A percentile compares a stretch with the other conserved stretches of the same genome.
Conservation (phyloP, 2,888 invertebrate species). For the Girardia tigrina region DNA sequence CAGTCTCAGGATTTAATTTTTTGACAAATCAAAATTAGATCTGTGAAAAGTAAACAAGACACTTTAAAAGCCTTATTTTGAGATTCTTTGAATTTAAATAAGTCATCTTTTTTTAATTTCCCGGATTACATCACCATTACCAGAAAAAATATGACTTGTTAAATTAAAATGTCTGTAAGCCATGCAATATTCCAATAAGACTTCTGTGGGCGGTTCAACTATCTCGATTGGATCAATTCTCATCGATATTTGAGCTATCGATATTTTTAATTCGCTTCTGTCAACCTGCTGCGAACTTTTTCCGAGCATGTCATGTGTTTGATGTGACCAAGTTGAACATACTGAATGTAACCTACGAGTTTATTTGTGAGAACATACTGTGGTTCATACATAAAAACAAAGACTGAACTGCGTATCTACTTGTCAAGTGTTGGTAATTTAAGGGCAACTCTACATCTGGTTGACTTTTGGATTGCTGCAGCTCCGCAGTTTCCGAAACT, state of each 20-base stretch:
- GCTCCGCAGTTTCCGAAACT: too few species aligned
- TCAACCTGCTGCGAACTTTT: too few species aligned
- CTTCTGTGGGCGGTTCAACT: not conserved
- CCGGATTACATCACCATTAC: not conserved
- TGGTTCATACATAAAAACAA: too few species aligned
- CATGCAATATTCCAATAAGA: not conserved
- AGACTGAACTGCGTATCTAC: too few species aligned
- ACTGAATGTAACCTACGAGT: too few species aligned
- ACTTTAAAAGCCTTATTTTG: not conserved
- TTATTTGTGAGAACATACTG: too few species aligned
- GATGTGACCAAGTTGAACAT: too few species aligned
- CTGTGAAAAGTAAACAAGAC: not conserved
- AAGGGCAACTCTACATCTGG: too few species aligned
- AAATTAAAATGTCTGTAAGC: not conserved
- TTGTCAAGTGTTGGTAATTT: too few species aligned
- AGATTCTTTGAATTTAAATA: not conserved
- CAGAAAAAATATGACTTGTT: not conserved
- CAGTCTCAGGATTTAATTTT: conserved; percentile 6
- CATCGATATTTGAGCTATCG: not conserved
- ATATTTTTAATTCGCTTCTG: conserved; percentile 23
- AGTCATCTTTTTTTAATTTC: not conserved
- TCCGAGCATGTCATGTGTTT: too few species aligned
- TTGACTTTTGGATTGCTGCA: too few species aligned
- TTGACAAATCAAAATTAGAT: not conserved
- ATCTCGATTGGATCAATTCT: not conserved